phyloP scores from a whole-genome alignment of 2,888 invertebrate genomes.

The Volucella zonaria region DNA sequence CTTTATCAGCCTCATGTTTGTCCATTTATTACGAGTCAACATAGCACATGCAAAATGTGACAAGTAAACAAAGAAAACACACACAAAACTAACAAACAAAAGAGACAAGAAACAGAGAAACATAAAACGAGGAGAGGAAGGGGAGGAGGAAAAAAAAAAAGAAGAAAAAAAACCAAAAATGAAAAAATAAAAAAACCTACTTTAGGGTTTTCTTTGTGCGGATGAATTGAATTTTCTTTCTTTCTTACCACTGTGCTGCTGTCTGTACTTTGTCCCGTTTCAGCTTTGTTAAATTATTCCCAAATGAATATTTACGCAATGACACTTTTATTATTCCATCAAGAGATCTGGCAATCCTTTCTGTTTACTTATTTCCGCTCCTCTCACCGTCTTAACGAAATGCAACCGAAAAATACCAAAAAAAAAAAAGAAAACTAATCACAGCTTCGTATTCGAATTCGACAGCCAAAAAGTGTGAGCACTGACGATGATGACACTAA shows the following conservation, averaged over 20 bases:
- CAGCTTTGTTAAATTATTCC: constrained; percentile 35
- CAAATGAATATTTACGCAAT: constrained; percentile 45
- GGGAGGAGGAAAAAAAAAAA: no score
- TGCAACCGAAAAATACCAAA: no score
- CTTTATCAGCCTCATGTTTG: not conserved
- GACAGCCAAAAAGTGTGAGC: constrained; percentile 13
- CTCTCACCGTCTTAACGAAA: not conserved
- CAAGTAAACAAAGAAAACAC: constrained; percentile 66
- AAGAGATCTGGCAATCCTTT: constrained; percentile 33
- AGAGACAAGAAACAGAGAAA: no score
- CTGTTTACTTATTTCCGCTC: constrained; percentile 43
- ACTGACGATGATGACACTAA: constrained; percentile 51
- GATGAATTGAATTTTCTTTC: constrained; percentile 14
- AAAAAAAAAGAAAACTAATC: not conserved
- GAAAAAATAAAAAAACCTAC: constrained; percentile 12
- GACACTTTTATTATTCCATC: constrained; percentile 58
- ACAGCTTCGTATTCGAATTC: constrained; percentile 23
- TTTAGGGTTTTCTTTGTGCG: constrained; percentile 61
- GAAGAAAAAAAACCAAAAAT: not conserved
- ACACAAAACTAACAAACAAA: no score
- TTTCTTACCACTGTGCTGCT: constrained; percentile 56
- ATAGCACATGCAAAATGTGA: constrained; percentile 61
- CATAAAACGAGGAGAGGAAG: no score
- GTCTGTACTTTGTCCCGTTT: constrained; percentile 36
- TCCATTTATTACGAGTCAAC: constrained; percentile 18